phyloP scores from a whole-genome alignment of 2,888 invertebrate genomes.

The Tupiocoris notatus region DNA sequence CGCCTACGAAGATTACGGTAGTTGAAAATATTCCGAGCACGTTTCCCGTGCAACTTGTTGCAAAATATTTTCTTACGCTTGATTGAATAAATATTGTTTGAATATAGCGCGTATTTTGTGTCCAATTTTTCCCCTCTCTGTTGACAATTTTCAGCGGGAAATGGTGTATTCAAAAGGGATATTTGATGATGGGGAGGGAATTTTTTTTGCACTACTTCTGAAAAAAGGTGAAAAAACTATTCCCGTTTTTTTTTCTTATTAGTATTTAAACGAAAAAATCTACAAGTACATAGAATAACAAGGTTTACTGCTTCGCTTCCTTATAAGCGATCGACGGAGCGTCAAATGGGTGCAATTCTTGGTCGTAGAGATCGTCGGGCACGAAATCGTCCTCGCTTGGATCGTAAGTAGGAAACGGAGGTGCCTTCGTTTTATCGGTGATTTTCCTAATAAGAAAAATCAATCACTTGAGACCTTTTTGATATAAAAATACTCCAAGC shows the following conservation, averaged over 20 bases:
- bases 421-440: conserved; percentile 54
- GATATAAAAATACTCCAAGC: too few species aligned
- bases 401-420: conserved; percentile 78
- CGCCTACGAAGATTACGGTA: not conserved
- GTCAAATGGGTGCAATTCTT: conserved; percentile 71
- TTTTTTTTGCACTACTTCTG: too few species aligned
- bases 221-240: too few species aligned
- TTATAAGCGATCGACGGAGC: conserved; percentile 68
- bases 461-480: not conserved
- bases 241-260: too few species aligned
- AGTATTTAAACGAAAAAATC: too few species aligned
- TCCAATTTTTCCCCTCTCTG: too few species aligned
- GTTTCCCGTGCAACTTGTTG: not conserved
- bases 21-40: not conserved
- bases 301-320: conserved; percentile 53
- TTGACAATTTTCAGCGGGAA: too few species aligned
- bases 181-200: too few species aligned
- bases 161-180: too few species aligned
- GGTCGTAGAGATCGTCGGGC: conserved; percentile 73
- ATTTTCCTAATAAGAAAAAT: conserved; percentile 48
- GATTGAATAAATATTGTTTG: not conserved
- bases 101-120: too few species aligned
- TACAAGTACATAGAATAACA: not conserved
- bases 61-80: not conserved
- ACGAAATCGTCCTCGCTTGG: conserved; percentile 59